Evolutionary conservation across 2,888 invertebrate genomes (phyloP), one percentile per base, ranked within the genome.

Genomic region (Steinernema scapterisci): DNA sequence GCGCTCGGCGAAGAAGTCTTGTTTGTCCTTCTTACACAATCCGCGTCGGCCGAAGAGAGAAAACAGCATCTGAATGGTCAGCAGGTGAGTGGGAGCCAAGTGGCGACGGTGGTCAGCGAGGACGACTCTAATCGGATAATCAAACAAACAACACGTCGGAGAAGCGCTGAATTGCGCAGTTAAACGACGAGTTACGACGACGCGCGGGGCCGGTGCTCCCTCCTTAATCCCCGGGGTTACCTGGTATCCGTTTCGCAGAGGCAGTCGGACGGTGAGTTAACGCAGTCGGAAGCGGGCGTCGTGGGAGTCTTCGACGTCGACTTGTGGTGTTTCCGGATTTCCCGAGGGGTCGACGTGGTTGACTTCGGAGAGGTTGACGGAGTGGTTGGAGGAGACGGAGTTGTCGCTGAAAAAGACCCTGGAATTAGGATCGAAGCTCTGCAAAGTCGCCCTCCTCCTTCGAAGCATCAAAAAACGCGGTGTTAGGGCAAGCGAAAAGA

Each of bases 1-100:
- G 38, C 38, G 38, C 38, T 38, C 38, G 38, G n/a, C n/a, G n/a
- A n/a, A n/a, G 54, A 5, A 3, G 54, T 31, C 31, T 63, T 63
- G 63, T 63, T 63, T 63, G 63, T n/a, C 7, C 63, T 63, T 31
- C 63, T 63, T 63, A 63, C 63, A 63, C 63, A 63, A 63, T 63
- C 31, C 27, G 21, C 63, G 31, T 63, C 63, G 63, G 23, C 27
- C 63, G 63, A 11, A 25, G 63, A 63, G 63, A 63, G 63, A 63
- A 63, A 63, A 63, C 63, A 63, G 63, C 63, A 63, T 31, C 63
- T 63, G 63, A 63, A 63, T 31, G 63, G 31, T 31, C 31, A 16
- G 31, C 1, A 6, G 63, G 31, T 63, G 27, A 63, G 63, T 25
- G 52, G 52, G 21, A n/a, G n/a, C n/a, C n/a, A n/a, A n/a, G 23